Evolutionary conservation across 2,888 invertebrate species (phyloP), one percentile per base, ranked within the genome.

Genomic region (Sphinx pinastri): DNA sequence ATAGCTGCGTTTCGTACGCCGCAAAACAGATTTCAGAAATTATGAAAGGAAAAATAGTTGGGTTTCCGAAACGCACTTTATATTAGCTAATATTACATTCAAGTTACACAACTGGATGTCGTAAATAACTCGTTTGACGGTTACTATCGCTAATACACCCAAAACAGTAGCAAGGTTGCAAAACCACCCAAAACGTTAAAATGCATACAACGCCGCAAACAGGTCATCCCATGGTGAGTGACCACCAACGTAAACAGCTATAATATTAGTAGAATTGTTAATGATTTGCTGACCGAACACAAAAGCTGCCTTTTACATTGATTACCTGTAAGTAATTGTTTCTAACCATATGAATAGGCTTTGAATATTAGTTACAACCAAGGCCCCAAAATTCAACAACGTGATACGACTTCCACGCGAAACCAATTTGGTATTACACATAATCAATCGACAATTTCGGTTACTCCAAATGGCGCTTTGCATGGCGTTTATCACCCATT

Each of bases 11-110:
- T 78, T 78, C 63, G 49, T 63, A 19, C 12, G 63, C 63, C 19
- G 63, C 63, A 63, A 63, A 63, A 63, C 63, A 63, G 7, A 38
- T 38, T 38, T 38, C 38, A 38, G 49, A 63, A 47, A 75, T 74
- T 79, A 81, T 80, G 76, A 79, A 83, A 49, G 13, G 7, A 49
- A 63, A 63, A 63, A 63, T 63, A 49, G 47, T 49, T 19, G 68
- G 66, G 68, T 73, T 68, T 19, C 49, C 19, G 47, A 19, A 63
- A 47, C 58, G 25, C 58, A 31, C 63, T 63, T 49, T 63, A 19
- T 49, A 13, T 0, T 19, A 49, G 38, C 38, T 38, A 38, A 38
- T 38, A 38, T 38, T 38, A 38, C 38, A 38, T 38, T 38, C 4
- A 38, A 2, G 8, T 38, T 3, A 38, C 38, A 38, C 38, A 38